Evolutionary conservation across 2,797 vertebrate genomes (phyloP).

Genomic region (Cryptoprocta ferox): DNA sequence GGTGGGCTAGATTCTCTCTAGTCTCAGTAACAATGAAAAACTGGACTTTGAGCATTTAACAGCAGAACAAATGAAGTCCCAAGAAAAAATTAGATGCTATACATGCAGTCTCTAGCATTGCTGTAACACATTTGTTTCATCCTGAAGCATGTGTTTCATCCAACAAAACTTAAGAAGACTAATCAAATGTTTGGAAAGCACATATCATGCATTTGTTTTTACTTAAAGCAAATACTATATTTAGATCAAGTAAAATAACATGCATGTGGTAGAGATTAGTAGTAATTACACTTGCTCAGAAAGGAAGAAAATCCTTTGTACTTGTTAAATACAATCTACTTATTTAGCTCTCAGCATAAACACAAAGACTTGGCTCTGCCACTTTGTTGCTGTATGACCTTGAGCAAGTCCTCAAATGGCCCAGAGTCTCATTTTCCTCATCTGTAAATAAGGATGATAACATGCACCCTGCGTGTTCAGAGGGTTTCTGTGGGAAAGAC

Average conservation of each 20-base stretch:
- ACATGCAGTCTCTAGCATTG: neutral
- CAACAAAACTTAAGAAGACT: conserved; percentile 19
- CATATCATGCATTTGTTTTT: neutral
- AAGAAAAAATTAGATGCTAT: conserved; percentile 1
- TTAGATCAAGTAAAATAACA: conserved; percentile 11
- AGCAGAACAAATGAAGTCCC: neutral
- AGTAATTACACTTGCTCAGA: neutral
- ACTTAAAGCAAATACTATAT: conserved; percentile 23
- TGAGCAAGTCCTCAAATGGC: neutral
- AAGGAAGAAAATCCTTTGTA: neutral
- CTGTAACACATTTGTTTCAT: neutral
- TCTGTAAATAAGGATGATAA: conserved; percentile 3
- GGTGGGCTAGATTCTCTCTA: conserved; percentile 76
- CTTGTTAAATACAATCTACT: neutral
- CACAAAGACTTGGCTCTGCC: neutral
- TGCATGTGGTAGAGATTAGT: neutral
- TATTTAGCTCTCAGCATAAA: neutral
- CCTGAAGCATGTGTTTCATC: neutral
- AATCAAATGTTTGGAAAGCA: conserved; percentile 2
- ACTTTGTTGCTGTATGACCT: neutral
- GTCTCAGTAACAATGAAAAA: conserved; percentile 82
- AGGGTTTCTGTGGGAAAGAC: neutral
- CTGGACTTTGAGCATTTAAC: conserved; percentile 82
- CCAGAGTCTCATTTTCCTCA: neutral
- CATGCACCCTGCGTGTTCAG: neutral